Evolutionary conservation across 2,113 vertebrate species (phyloP).

Genomic region (Pristiophorus japonicus): DNA sequence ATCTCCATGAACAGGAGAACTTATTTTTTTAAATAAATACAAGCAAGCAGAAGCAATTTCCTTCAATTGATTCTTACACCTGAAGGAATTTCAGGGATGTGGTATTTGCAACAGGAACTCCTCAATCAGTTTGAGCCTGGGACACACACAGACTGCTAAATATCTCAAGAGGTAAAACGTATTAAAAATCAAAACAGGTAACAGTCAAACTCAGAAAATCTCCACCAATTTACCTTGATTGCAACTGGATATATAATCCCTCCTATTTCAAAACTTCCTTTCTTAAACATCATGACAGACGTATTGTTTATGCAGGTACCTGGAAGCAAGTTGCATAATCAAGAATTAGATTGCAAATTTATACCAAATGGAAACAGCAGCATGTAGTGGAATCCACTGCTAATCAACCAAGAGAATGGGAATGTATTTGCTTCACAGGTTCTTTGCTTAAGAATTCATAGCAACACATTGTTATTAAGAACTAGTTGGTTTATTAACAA

Average conservation of each 20-base stretch:
- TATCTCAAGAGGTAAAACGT: not conserved
- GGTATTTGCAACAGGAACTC: not conserved
- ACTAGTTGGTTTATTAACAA: too few relatives aligned
- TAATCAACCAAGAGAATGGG: not conserved
- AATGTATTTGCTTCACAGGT: too few relatives aligned
- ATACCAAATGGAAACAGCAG: not conserved
- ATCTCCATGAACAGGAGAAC: not conserved
- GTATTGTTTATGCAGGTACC: slow-evolving; percentile 97
- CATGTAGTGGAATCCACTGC: not conserved
- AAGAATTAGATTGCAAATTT: slow-evolving; percentile 39
- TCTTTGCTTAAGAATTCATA: too few relatives aligned
- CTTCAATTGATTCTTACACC: not conserved
- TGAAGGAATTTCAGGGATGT: not conserved
- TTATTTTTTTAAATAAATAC: not conserved
- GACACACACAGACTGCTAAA: not conserved
- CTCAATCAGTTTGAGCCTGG: not conserved
- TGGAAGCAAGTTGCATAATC: slow-evolving; percentile 46
- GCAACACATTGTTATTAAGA: too few relatives aligned
- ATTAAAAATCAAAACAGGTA: not conserved
- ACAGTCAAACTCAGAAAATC: not conserved
- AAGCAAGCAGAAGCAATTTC: not conserved
- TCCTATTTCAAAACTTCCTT: slow-evolving; percentile 95
- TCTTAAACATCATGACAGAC: slow-evolving; percentile 99
- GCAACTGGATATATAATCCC: slow-evolving; percentile 86
- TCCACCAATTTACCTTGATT: slow-evolving; percentile 75